Percentiles rank a stretch among this genome's conserved stretches.
phyloP scores from a whole-genome alignment of 2,113 vertebrate genomes.

The Papio anubis region DNA sequence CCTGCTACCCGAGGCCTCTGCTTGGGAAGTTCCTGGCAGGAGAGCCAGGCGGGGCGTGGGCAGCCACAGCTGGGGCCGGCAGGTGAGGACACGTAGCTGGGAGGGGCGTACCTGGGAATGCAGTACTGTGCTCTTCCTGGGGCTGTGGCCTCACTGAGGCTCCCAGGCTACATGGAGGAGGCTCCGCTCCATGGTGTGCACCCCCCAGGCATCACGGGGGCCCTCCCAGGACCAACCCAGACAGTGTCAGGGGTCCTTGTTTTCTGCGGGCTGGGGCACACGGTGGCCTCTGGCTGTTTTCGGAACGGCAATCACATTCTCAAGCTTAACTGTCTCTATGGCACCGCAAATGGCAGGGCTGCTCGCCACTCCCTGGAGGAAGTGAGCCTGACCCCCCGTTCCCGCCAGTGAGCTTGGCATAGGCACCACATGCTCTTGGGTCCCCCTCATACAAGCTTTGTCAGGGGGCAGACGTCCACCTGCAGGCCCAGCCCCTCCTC shows the following conservation, averaged over 20 bases:
- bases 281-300: background rate
- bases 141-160: background rate
- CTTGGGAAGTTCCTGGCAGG: background rate
- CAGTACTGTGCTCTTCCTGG: fast-evolving
- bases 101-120: background rate
- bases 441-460: background rate
- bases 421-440: fast-evolving
- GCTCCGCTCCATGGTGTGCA: background rate
- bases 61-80: background rate
- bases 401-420: fast-evolving
- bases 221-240: background rate
- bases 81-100: background rate
- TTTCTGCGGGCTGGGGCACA: background rate
- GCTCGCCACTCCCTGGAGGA: too few relatives aligned
- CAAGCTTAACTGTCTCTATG: too few relatives aligned
- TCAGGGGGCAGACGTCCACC: background rate
- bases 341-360: fast-evolving
- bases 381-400: background rate
- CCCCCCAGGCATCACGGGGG: background rate
- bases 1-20: too few relatives aligned
- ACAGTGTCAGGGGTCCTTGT: background rate
- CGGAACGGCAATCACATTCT: background rate
- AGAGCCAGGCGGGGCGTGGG: background rate
- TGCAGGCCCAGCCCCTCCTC: background rate
- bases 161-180: fast-evolving